Evolutionary conservation across 1,140 invertebrate genomes (phyloP).

Genomic region (Dolichoris vasculosae): DNA sequence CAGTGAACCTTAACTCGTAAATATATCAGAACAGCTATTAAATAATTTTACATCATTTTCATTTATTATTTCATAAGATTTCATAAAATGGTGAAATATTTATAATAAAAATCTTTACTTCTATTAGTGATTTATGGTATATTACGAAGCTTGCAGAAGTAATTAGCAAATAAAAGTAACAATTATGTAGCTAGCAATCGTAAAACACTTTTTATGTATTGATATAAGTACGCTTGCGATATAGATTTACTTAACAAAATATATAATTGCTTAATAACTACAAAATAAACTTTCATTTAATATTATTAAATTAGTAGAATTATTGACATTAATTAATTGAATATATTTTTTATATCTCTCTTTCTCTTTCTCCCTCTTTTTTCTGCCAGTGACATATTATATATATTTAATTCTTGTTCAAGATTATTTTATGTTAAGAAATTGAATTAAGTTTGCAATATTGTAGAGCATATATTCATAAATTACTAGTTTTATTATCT

Average conservation of each 20-base stretch:
- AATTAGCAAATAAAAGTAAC: slow-evolving; percentile 7
- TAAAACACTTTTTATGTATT: slow-evolving; percentile 19
- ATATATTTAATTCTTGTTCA: too few species aligned
- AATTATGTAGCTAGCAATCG: slow-evolving; percentile 35
- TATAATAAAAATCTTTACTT: not conserved
- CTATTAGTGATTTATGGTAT: slow-evolving; percentile 13
- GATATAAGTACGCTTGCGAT: not conserved
- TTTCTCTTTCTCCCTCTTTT: too few species aligned
- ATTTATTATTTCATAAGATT: not conserved
- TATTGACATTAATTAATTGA: slow-evolving; percentile 5
- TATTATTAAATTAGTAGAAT: not conserved
- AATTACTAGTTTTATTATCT: not conserved
- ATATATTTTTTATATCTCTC: not conserved
- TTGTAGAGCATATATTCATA: not conserved
- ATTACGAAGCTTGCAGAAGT: slow-evolving; percentile 33
- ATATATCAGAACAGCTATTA: not conserved
- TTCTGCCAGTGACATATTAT: too few species aligned
- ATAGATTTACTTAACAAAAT: slow-evolving; percentile 2
- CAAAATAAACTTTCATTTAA: slow-evolving; percentile 37
- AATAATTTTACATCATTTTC: not conserved
- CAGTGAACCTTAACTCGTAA: not conserved
- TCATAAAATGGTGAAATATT: not conserved
- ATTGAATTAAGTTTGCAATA: not conserved
- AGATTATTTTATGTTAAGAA: not conserved
- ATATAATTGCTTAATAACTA: slow-evolving; percentile 33